Base-by-base conservation (phyloP, 2,797 vertebrate genomes). In the Cossypha niveicapilla region DNA sequence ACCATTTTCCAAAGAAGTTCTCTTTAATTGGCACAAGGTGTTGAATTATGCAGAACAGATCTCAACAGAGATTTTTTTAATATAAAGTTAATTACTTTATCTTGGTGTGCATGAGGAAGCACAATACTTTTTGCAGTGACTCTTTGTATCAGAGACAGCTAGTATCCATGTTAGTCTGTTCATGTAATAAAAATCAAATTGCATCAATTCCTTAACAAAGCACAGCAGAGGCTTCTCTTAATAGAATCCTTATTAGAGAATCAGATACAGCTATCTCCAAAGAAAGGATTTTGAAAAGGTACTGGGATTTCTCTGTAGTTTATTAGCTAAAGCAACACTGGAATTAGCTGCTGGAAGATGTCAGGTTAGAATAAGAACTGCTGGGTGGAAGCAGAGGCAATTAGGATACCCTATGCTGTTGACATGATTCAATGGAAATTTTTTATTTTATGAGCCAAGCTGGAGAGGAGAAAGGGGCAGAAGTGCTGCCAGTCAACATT, bases 151-250 rank as follows among this genome's bases (percentile, higher is more conserved):
- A 47, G 70, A 94, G 81, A 93, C 86, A 89, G 86, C 58, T 75
- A 87, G 88, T 91, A 92, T 66, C 86, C 88, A 48, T 95, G 92
- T 92, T 96, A 79, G 54, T 72, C 65, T 95, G 86, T 91, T 95
- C 94, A 94, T 88, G 85, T 88, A 96, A 97, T 96, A 96, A 95
- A 95, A 96, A 96, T 95, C 92, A 94, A 93, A 96, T 97, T 93
- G 89, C 93, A 96, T 96, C 94, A 97, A 96, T 95, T 95, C 85
- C 82, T 96, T 96, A 94, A 96, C 91, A 96, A 95, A 96, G 87
- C 82, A 88, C 89, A 93, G 73, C 73, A 81, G 91, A 88, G 79
- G 48, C 51, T 94, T 86, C 79, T 90, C 83, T 90, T 95, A 95
- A 96, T 90, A 91, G 85, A 92, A 96, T 88, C 86, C 87, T 95